Conservation (phyloP, 2,113 vertebrate species). For the Alethe diademata region DNA sequence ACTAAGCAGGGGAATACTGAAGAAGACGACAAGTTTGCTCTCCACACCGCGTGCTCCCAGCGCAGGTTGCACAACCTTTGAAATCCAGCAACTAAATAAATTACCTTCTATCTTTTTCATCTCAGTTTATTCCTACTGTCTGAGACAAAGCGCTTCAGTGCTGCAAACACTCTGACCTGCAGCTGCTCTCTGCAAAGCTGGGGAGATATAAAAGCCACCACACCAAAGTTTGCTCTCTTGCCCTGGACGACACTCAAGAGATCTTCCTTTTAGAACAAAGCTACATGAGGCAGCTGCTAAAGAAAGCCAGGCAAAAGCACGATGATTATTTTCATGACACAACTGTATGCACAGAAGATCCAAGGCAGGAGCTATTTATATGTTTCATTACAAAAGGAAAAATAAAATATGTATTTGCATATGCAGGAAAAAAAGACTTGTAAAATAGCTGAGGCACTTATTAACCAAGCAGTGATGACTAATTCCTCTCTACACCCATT, state of each 20-base stretch:
- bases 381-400: background rate
- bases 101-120: background rate
- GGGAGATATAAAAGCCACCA: background rate
- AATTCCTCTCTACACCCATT: constrained; percentile 43
- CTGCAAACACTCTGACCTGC: background rate
- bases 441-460: background rate
- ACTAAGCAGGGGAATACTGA: background rate
- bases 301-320: background rate
- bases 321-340: background rate
- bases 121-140: background rate
- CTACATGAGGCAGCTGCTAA: background rate
- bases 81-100: constrained; percentile 4
- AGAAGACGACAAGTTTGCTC: background rate
- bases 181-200: background rate
- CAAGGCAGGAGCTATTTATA: constrained; percentile 9
- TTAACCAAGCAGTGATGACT: constrained; percentile 21
- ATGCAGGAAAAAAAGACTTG: constrained; percentile 11
- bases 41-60: background rate
- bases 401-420: background rate
- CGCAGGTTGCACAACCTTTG: background rate
- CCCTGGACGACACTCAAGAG: background rate
- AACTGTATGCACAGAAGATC: background rate
- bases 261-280: background rate
- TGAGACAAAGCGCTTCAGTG: background rate
- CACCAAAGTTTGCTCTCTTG: background rate